Conservation (phyloP, 2,888 invertebrate species). For the Drosophila stalkeri region DNA sequence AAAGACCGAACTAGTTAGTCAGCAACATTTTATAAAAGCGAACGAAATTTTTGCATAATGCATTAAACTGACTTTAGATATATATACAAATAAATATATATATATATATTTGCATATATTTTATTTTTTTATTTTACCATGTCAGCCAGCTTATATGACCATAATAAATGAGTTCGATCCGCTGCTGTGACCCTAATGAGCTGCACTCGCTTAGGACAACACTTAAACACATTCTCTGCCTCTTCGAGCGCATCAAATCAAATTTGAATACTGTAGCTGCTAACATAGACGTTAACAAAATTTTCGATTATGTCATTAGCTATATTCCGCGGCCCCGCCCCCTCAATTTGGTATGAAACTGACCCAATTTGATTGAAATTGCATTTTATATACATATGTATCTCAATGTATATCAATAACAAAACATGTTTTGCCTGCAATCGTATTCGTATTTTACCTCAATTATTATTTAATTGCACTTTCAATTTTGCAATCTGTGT, state of each 20-base stretch:
- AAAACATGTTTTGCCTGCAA: constrained; percentile 19
- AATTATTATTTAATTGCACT: constrained; percentile 74
- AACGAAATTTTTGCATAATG: constrained; percentile 46
- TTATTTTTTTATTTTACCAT: constrained; percentile 24
- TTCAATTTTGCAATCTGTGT: constrained; percentile 59
- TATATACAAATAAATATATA: constrained; percentile 6
- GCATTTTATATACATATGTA: constrained; percentile 48
- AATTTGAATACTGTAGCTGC: constrained; percentile 46
- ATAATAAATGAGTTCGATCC: constrained; percentile 60
- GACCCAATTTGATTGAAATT: constrained; percentile 77
- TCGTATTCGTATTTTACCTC: constrained; percentile 47
- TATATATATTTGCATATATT: neutral
- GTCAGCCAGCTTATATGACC: constrained; percentile 39
- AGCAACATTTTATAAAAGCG: constrained; percentile 41
- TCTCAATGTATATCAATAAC: neutral
- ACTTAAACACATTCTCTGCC: neutral
- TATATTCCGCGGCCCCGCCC: neutral
- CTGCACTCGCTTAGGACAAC: constrained; percentile 22
- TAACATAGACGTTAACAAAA: constrained; percentile 41
- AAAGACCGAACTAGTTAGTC: constrained; percentile 55
- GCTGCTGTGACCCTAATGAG: constrained; percentile 63
- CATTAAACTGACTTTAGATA: constrained; percentile 6
- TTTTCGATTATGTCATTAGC: constrained; percentile 52
- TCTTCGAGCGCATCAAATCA: constrained; percentile 34
- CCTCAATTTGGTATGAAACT: constrained; percentile 38